Percentiles rank a stretch among this genome's conserved stretches.
Conservation (phyloP, 2,888 invertebrate species). For the Diloba caeruleocephala region DNA sequence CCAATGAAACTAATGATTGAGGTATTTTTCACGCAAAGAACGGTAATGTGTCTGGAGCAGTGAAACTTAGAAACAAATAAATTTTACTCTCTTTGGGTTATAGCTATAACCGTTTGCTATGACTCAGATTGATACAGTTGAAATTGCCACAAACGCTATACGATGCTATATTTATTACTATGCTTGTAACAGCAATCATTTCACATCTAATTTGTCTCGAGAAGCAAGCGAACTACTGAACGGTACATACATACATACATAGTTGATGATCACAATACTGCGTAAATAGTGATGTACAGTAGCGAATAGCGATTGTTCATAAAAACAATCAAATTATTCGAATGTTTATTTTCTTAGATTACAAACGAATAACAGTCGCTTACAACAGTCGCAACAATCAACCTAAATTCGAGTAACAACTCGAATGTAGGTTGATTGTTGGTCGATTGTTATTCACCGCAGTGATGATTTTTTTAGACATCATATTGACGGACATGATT, state of each 20-base stretch:
- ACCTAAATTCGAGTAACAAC: too few species aligned
- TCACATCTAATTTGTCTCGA: conserved; percentile 44
- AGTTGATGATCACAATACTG: conserved; percentile 5
- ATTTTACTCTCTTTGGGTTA: conserved; percentile 46
- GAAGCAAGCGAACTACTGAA: conserved; percentile 37
- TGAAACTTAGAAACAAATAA: conserved; percentile 40
- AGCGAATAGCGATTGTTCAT: too few species aligned
- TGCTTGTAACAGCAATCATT: conserved; percentile 42
- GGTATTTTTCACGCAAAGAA: conserved; percentile 23
- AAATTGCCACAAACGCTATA: conserved; percentile 27
- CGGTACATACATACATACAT: conserved; percentile 30
- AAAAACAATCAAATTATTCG: too few species aligned
- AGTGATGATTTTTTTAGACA: too few species aligned
- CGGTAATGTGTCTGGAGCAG: conserved; percentile 21
- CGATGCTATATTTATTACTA: conserved; percentile 19
- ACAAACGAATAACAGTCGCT: too few species aligned
- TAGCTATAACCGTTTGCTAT: conserved; percentile 35
- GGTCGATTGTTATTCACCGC: too few species aligned
- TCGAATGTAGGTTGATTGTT: too few species aligned
- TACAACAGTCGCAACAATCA: too few species aligned
- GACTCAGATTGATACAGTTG: conserved; percentile 41
- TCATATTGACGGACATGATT: too few species aligned
- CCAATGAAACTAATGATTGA: not conserved
- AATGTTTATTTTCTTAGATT: too few species aligned
- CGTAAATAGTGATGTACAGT: not conserved